Percentiles rank a stretch among this genome's conserved stretches.
These are phyloP conservation scores for Tupiocoris notatus DNA, from an alignment of 2,888 invertebrate species.

Conservation along the genomic window DNA sequence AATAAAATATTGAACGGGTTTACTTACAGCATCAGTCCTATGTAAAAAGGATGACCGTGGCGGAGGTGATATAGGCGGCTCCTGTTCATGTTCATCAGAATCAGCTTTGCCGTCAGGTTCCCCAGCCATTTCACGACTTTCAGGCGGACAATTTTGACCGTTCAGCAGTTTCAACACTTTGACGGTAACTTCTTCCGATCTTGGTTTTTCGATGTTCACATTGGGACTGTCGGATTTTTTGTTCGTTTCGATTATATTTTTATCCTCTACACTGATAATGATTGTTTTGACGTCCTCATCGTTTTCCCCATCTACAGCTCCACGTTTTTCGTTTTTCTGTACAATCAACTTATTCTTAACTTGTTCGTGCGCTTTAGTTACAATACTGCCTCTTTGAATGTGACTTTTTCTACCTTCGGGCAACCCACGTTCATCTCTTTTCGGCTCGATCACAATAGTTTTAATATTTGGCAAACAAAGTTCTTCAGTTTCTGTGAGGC, in stretches of 20 bases:
- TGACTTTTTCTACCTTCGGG: slow-evolving; percentile 48
- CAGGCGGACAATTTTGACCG: slow-evolving; percentile 53
- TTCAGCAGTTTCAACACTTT: slow-evolving; percentile 47
- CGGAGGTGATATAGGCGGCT: slow-evolving; percentile 60
- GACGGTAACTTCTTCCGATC: slow-evolving; percentile 43
- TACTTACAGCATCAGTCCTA: slow-evolving; percentile 33
- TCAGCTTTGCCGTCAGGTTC: slow-evolving; percentile 86
- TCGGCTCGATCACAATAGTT: slow-evolving; percentile 42
- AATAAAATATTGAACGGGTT: too few species aligned
- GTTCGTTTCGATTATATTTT: slow-evolving; percentile 23
- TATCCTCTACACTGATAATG: slow-evolving; percentile 46
- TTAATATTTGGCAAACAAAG: slow-evolving; percentile 38
- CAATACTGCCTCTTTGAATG: slow-evolving; percentile 50
- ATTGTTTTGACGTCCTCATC: slow-evolving; percentile 40
- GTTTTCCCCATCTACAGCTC: slow-evolving; percentile 14
- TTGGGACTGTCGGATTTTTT: slow-evolving; percentile 2
- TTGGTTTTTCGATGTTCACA: slow-evolving; percentile 11
- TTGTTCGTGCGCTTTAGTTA: slow-evolving; percentile 50
- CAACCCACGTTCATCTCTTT: slow-evolving; percentile 42
- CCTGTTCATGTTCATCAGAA: slow-evolving; percentile 68
- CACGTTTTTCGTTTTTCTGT: slow-evolving; percentile 39
- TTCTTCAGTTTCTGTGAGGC: slow-evolving; percentile 6
- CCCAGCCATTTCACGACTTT: slow-evolving; percentile 75
- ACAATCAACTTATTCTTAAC: slow-evolving; percentile 49
- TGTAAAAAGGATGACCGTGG: slow-evolving; percentile 54